Base-by-base conservation (phyloP, 2,113 vertebrate species). In the Mormyrus lacerda region DNA sequence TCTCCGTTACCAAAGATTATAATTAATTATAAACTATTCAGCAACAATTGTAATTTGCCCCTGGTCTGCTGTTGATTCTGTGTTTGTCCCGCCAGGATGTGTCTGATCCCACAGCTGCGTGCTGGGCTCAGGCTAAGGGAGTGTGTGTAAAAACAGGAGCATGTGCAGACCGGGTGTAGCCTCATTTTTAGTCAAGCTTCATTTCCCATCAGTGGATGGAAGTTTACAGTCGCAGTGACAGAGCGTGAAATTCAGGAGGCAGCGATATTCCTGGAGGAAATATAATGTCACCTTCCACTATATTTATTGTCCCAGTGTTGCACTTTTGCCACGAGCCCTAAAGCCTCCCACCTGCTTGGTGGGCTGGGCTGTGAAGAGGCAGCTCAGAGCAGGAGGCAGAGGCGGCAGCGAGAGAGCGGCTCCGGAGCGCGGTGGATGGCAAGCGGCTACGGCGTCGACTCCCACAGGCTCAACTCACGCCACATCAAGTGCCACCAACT, bases 351-450 rank as follows among this genome's bases (percentile, higher is more conserved):
- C 73, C 73, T 79, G 73, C 73, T 42, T 21, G 35, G 73, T 79
- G 73, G 73, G 73, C 73, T 79, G 73, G 73, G 73, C 73, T 79
- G 73, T 79, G 73, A 42, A 42, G 73, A 79, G 35, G 73, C 73
- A 42, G 31, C 61, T 69, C 61, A 69, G 61, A 69, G 61, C 61
- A 31, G 17, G 13, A 79, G 73, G 35, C 69, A 76, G 69, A 7
- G 31, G 39, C 69, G 31, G 69, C 35, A 42, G 73, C 69, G 35
- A 39, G 31, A 79, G 17, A 79, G 35, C 35, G 17, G 35, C 35
- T 79, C 73, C 35, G 35, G 35, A 79, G 73, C 73, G 73, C 73
- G 5, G 73, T 7, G 35, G 35, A 79, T 2, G 35, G 35, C 73
- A 42, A 79, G 73, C 15, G 15, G 15, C 73, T 79, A 13, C 15